Base-by-base conservation (phyloP, 2,888 invertebrate genomes). In the Gryllus longicercus region DNA sequence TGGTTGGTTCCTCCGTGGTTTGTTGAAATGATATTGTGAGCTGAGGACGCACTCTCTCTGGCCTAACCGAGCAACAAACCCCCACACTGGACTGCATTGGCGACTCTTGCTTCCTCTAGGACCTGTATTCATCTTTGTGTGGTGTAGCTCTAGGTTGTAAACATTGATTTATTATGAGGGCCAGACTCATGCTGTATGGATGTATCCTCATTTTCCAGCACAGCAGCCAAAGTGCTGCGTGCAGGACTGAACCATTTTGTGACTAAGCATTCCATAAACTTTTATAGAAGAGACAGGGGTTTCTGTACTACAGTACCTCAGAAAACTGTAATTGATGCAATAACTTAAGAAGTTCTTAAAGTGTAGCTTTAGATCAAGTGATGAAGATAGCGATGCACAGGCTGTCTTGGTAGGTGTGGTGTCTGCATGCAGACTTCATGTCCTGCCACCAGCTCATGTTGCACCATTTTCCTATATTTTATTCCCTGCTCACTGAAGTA, bases 221-320 rank as follows among this genome's bases (percentile, higher is more conserved):
- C 82, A 79, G 81, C 83, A 51, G 74, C 79, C 38, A 80, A 79
- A 81, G 76, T 63, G 75, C 81, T 81, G 78, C 77, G 82, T 81
- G 82, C 79, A 82, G 83, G 82, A 83, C 83, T 83, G 83, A 83
- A 81, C 80, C 80, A 79, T 77, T 83, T 83, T 83, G 83, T 83
- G 83, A 82, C 82, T 83, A 83, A 83, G 81, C 83, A 83, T 83
- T 83, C 83, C 83, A 83, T 82, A 80, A 81, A 82, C 82, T 83
- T 83, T 83, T 83, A 81, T 83, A 82, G 81, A 82, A 82, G 83
- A 82, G 81, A 83, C 83, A 82, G 82, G 88, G 88, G 88, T 88
- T 88, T 87, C 87, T 87, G 87, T 87, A 87, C 86, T 88, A 86
- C 88, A 88, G 88, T 88, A 88, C 87, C 88, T 88, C 88, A 88